Evolutionary conservation across 2,113 vertebrate species (phyloP).

Genomic region (Aegotheles bennettii): DNA sequence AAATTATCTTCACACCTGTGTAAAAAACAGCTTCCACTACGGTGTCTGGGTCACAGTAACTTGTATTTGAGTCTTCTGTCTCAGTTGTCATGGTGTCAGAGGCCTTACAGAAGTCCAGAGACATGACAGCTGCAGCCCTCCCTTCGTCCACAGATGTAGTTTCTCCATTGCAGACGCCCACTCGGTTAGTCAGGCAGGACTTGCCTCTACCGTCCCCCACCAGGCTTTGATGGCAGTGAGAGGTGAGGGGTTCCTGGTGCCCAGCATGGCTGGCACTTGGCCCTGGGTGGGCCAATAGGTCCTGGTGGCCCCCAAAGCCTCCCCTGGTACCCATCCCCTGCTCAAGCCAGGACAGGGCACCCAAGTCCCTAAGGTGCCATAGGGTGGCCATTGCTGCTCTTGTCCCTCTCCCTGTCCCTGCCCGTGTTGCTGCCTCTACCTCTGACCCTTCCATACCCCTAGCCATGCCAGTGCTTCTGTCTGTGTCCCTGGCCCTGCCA

Average conservation of each 20-base stretch:
- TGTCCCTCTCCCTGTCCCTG: not conserved
- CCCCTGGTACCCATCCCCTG: not conserved
- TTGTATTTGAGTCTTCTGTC: too few relatives aligned
- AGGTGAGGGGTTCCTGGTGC: not conserved
- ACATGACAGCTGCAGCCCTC: too few relatives aligned
- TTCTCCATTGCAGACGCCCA: too few relatives aligned
- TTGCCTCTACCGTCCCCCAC: too few relatives aligned
- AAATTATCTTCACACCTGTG: too few relatives aligned
- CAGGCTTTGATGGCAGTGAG: not conserved
- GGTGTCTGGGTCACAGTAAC: too few relatives aligned
- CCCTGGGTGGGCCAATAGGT: too few relatives aligned
- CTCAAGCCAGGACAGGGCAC: not conserved
- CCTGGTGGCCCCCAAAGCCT: not conserved
- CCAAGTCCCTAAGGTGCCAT: not conserved
- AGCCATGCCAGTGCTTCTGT: not conserved
- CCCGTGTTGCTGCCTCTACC: not conserved
- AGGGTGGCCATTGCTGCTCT: not conserved
- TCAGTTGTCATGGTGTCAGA: too few relatives aligned
- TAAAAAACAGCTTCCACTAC: too few relatives aligned
- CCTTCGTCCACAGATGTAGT: too few relatives aligned
- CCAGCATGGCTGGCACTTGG: not conserved
- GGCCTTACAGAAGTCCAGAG: too few relatives aligned
- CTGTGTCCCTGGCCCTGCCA: not conserved
- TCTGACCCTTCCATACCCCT: not conserved
- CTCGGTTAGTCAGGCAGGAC: too few relatives aligned